These are phyloP conservation scores for Oryzias dopingdopingensis DNA, from an alignment of 2,797 vertebrate genomes.

Conservation along the genomic window DNA sequence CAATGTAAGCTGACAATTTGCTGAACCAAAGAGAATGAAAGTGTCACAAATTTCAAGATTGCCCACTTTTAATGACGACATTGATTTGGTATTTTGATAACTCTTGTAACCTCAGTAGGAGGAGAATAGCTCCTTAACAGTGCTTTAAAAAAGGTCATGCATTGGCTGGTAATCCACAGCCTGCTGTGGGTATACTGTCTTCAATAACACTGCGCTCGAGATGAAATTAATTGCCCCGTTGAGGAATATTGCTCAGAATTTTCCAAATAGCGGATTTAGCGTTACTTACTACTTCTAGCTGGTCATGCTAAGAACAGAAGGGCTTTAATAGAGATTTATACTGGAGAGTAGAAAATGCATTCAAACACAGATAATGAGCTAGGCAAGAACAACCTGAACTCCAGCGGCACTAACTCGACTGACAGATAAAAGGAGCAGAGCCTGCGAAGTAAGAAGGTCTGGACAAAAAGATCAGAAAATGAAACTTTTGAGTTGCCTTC, in stretches of 20 bases:
- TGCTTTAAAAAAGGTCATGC: constrained; percentile 62
- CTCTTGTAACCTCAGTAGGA: constrained; percentile 39
- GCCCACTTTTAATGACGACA: constrained; percentile 24
- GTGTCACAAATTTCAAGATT: constrained; percentile 36
- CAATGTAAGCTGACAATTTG: constrained; percentile 3
- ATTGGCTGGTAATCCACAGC: constrained; percentile 67
- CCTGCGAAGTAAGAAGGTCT: constrained; percentile 82
- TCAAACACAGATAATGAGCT: constrained; percentile 87
- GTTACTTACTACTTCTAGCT: constrained; percentile 70
- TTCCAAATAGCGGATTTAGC: constrained; percentile 79
- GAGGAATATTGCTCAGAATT: constrained; percentile 76
- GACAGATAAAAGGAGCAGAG: constrained; percentile 59
- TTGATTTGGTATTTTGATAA: constrained; percentile 47
- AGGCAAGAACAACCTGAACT: constrained; percentile 85
- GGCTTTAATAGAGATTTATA: constrained; percentile 88
- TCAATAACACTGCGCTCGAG: constrained; percentile 75
- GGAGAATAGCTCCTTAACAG: constrained; percentile 54
- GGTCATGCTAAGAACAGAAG: constrained; percentile 73
- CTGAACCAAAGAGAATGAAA: constrained; percentile 11
- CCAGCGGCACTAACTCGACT: constrained; percentile 75
- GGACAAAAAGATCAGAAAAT: constrained; percentile 86
- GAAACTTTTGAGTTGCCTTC: constrained; percentile 71
- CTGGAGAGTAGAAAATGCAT: constrained; percentile 77
- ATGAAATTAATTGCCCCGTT: constrained; percentile 81
- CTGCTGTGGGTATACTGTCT: constrained; percentile 70